A percentile compares a stretch with the other conserved stretches of the same genome.
These are phyloP conservation scores for Grapholita molesta DNA, from an alignment of 1,140 invertebrate species.

Conservation along the genomic window DNA sequence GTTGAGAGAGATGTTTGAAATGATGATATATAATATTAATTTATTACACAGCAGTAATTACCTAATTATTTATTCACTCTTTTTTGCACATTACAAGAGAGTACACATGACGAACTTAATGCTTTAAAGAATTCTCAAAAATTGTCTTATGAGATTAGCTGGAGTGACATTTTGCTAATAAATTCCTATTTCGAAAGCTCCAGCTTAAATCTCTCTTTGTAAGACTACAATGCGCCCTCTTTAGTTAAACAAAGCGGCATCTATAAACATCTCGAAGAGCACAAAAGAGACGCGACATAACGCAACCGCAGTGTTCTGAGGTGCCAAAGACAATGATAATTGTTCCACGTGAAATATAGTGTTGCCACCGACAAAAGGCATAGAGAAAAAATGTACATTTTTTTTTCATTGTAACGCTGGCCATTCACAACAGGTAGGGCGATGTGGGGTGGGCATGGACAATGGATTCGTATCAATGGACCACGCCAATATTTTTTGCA, in stretches of 20 bases:
- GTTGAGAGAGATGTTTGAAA: no score
- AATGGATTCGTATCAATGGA: constrained; percentile 67
- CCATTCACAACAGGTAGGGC: constrained; percentile 70
- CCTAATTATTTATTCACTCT: not conserved
- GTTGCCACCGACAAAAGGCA: constrained; percentile 70
- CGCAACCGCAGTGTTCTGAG: constrained; percentile 58
- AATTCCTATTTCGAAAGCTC: not conserved
- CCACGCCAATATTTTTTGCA: constrained; percentile 54
- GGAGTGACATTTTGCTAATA: not conserved
- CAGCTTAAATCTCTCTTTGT: constrained; percentile 1
- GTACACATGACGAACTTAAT: no score
- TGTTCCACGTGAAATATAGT: constrained; percentile 74
- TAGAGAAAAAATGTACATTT: constrained; percentile 59
- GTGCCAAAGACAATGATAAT: constrained; percentile 76
- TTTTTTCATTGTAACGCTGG: constrained; percentile 65
- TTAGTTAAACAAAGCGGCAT: constrained; percentile 33
- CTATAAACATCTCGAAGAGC: constrained; percentile 48
- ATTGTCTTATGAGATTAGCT: not conserved
- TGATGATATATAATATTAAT: no score
- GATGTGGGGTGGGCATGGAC: constrained; percentile 56
- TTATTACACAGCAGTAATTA: no score
- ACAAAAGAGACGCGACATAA: constrained; percentile 52
- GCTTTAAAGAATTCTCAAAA: not conserved
- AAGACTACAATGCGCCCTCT: constrained; percentile 26
- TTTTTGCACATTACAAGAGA: no score